Conservation (phyloP, 1,140 invertebrate genomes). For the Drosophila pectinifera region DNA sequence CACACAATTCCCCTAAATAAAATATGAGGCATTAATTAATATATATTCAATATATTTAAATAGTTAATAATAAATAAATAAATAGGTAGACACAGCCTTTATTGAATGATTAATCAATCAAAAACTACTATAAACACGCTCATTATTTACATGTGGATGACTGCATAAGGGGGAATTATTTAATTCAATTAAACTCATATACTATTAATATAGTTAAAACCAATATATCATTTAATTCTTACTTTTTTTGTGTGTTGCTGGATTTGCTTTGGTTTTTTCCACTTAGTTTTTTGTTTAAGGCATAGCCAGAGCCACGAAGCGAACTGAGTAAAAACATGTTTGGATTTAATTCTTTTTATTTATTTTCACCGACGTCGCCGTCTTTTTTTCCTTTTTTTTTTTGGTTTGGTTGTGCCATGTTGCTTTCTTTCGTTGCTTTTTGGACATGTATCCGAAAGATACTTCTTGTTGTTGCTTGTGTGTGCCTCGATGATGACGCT, state of each 20-base stretch:
- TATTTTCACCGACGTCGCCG: conserved; percentile 64
- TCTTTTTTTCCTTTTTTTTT: conserved; percentile 40
- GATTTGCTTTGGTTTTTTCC: conserved; percentile 41
- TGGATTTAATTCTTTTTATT: conserved; percentile 79
- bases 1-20: no score
- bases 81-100: neutral
- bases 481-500: conserved; percentile 72
- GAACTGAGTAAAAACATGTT: conserved; percentile 75
- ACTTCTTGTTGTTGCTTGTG: conserved; percentile 59
- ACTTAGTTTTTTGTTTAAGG: conserved; percentile 42
- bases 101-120: neutral
- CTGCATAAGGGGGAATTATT: no score
- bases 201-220: no score
- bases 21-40: no score
- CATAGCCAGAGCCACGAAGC: conserved; percentile 49
- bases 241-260: conserved; percentile 21
- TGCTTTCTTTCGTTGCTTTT: conserved; percentile 79
- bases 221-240: neutral
- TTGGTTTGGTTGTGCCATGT: conserved; percentile 43
- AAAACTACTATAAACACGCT: neutral
- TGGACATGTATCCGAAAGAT: conserved; percentile 77
- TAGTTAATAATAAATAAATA: no score
- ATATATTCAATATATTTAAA: neutral
- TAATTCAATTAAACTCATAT: no score
- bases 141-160: no score